Conservation (phyloP, 2,113 vertebrate genomes). For the Tricholaema leucomelas region DNA sequence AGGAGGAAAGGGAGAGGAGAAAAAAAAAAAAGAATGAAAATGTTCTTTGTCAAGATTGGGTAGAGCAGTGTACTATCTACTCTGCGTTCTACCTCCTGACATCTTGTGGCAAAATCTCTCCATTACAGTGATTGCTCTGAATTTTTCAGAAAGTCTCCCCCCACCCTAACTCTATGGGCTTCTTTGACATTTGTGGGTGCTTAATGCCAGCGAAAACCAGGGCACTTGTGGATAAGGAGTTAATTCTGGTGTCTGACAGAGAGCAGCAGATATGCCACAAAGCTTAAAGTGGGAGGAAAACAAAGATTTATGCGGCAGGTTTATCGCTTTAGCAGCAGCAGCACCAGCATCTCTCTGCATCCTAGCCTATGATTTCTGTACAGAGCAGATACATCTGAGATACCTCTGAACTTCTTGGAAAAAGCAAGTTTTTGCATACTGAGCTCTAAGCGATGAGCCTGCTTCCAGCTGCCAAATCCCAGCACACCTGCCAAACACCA, state of each 20-base stretch:
- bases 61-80: fast-evolving
- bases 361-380: background rate
- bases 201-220: background rate
- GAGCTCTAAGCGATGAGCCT: background rate
- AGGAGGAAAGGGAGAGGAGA: background rate
- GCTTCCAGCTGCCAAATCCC: background rate
- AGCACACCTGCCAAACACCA: background rate
- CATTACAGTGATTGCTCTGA: conserved; percentile 2
- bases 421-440: background rate
- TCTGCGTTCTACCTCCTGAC: background rate
- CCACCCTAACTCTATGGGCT: fast-evolving
- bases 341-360: background rate
- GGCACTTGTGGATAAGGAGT: background rate
- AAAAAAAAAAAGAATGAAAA: background rate
- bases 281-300: background rate
- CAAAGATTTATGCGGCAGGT: background rate
- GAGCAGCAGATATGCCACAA: background rate
- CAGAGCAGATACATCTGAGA: background rate
- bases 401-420: background rate
- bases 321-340: background rate
- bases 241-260: background rate
- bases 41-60: background rate
- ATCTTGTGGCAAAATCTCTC: conserved; percentile 47
- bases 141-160: background rate
- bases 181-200: background rate